These are phyloP conservation scores for Diarsia rubi DNA, from an alignment of 2,888 invertebrate genomes.

Conservation along the genomic window DNA sequence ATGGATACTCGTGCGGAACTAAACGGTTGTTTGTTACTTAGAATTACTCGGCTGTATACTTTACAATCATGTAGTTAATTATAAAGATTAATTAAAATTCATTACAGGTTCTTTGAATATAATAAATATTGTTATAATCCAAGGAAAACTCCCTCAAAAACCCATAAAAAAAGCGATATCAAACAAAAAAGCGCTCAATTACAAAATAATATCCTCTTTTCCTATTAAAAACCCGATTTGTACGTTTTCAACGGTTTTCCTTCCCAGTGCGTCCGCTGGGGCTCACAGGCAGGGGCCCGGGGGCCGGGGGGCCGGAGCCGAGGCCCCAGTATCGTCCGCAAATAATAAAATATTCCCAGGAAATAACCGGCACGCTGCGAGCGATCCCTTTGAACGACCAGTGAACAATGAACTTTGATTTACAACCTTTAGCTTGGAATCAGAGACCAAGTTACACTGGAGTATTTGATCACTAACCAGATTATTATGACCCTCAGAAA, in stretches of 20 bases:
- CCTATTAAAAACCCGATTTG: conserved; percentile 43
- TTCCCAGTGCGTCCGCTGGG: conserved; percentile 36
- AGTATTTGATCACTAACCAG: conserved; percentile 29
- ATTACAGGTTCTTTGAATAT: background rate
- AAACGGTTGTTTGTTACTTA: background rate
- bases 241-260: conserved; percentile 61
- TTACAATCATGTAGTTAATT: background rate
- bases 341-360: conserved; percentile 64
- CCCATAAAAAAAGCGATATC: conserved; percentile 15
- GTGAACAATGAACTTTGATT: conserved; percentile 3
- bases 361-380: conserved; percentile 56
- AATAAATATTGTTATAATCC: background rate
- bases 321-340: conserved; percentile 44
- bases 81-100: background rate
- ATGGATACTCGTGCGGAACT: background rate
- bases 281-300: background rate
- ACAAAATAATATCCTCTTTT: conserved; percentile 50
- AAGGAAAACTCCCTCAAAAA: background rate
- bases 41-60: background rate
- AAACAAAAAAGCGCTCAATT: conserved; percentile 35
- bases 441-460: conserved; percentile 6
- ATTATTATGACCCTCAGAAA: conserved; percentile 45
- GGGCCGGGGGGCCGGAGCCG: background rate
- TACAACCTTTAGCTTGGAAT: background rate
- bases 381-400: conserved; percentile 46